phyloP scores from a whole-genome alignment of 1,140 invertebrate species.

The Phocides pigmalion region DNA sequence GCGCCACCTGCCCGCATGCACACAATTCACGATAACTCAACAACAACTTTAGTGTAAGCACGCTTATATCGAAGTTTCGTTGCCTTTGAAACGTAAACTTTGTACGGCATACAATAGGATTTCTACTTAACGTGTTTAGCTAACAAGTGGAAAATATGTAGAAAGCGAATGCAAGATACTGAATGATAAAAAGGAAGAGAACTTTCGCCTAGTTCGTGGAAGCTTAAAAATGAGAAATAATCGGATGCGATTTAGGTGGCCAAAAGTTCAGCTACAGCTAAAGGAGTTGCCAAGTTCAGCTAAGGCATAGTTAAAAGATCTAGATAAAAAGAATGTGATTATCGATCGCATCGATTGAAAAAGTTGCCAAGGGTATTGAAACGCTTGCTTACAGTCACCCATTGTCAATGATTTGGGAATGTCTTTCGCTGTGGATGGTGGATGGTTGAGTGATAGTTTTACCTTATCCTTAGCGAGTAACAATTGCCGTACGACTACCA shows the following conservation, averaged over 20 bases:
- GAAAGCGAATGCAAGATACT: constrained; percentile 25
- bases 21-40: constrained; percentile 26
- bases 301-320: constrained; percentile 20
- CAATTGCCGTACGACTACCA: constrained; percentile 98
- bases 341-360: constrained; percentile 5
- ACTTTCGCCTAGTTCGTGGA: constrained; percentile 22
- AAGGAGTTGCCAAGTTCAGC: constrained; percentile 11
- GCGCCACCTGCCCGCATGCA: constrained; percentile 85
- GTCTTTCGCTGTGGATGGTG: constrained; percentile 30
- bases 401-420: constrained; percentile 26
- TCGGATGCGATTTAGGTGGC: constrained; percentile 15
- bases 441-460: constrained; percentile 39
- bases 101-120: not conserved
- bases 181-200: constrained; percentile 28
- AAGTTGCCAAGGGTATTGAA: constrained; percentile 18
- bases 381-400: constrained; percentile 26
- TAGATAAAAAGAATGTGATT: constrained; percentile 10
- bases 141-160: constrained; percentile 23
- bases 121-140: constrained; percentile 25
- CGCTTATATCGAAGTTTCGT: not conserved
- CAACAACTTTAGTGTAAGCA: constrained; percentile 6
- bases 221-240: constrained; percentile 33
- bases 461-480: constrained; percentile 98
- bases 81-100: constrained; percentile 2
- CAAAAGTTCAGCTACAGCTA: constrained; percentile 23